Base-by-base conservation (phyloP, 2,113 vertebrate species). In the Thunnus maccoyii region DNA sequence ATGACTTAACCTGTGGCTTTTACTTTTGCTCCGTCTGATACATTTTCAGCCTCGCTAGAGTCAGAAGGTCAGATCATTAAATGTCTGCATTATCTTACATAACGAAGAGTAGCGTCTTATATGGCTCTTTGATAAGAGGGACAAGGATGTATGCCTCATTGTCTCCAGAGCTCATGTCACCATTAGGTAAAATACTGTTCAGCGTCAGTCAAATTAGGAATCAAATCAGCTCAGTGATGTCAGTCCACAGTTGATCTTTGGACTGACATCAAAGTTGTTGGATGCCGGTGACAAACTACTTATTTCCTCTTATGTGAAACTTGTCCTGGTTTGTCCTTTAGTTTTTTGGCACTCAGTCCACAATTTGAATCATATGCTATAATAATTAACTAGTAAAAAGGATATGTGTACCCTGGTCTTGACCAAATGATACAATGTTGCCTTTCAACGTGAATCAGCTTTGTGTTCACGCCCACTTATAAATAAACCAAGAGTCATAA, bases 201-300 rank as follows among this genome's bases (percentile, higher is more conserved):
- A 56, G 51, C 48, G 0, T 61, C 72, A 82, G 71, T 83, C 78
- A 87, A 85, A 90, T 83, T 22, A 63, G 76, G 9, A 77, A 11
- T 68, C 71, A 86, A 90, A 91, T 83, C 52, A 83, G 65, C 66
- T 61, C 44, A 55, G 55, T 48, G 72, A 86, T 66, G 62, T 69
- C 71, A 69, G 74, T 20, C 58, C 15, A 54, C 55, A 71, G 63
- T 71, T 47, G 15, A 80, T 54, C 15, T 47, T 51, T 74, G 15
- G 54, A 65, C 62, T 78, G 36, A 67, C 7, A 9, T 41, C 9
- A 9, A 41, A 36, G 52, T 22, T 63, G 44, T 86, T 14, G n/a
- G 20, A 80, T 77, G 56, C 55, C 25, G 27, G 18, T 72, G 61
- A 48, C 18, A 15, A 15, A 54, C n/a, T 17, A 11, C 46, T 41